Evolutionary conservation across 1,140 invertebrate genomes (phyloP).

Genomic region (Temnothorax curvispinosus): DNA sequence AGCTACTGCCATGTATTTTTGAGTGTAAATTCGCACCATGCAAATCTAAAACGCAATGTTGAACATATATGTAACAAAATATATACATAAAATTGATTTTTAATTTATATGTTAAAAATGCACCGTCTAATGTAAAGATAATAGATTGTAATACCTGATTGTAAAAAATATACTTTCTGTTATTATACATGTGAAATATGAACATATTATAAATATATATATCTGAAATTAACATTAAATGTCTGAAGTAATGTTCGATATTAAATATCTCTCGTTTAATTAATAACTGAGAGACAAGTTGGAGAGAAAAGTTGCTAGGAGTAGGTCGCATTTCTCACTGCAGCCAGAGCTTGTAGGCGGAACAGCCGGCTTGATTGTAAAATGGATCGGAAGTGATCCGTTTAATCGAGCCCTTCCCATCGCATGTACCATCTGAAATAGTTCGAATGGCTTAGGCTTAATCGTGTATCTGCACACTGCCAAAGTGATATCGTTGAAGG

Average conservation of each 20-base stretch:
- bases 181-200: neutral
- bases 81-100: neutral
- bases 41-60: neutral
- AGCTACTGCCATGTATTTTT: neutral
- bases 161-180: neutral
- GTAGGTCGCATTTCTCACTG: constrained; percentile 10
- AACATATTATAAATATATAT: neutral
- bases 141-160: neutral
- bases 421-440: constrained; percentile 73
- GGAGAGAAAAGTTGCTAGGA: constrained; percentile 15
- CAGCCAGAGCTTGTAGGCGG: constrained; percentile 15
- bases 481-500: constrained; percentile 59
- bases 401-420: constrained; percentile 74
- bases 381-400: constrained; percentile 64
- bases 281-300: neutral
- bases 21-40: neutral
- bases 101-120: neutral
- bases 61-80: neutral
- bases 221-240: neutral
- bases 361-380: constrained; percentile 57
- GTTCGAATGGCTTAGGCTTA: constrained; percentile 72
- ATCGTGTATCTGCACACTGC: constrained; percentile 55
- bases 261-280: constrained; percentile 15
- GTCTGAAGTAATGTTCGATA: neutral
- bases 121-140: neutral